Conservation (phyloP, 37 sponge, comb jelly and placozoan species). For the Haliclona indistincta region DNA sequence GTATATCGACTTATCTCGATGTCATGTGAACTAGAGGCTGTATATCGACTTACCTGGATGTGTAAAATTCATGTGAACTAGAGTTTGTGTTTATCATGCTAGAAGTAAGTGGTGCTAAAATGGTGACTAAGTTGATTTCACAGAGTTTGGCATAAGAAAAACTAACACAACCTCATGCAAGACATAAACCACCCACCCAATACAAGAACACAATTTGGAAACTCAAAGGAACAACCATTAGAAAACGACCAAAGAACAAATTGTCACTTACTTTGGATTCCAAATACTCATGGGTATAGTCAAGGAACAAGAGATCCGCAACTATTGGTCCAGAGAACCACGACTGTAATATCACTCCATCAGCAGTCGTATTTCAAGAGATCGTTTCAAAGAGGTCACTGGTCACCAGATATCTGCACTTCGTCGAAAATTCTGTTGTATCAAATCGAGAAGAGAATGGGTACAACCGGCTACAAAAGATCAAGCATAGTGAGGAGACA, state of each 20-base stretch:
- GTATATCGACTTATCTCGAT: too few species aligned
- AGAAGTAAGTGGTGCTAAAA: too few species aligned
- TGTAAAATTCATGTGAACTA: too few species aligned
- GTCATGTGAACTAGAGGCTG: too few species aligned
- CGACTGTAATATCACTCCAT: not conserved
- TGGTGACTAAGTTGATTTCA: too few species aligned
- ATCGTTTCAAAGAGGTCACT: not conserved
- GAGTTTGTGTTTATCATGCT: too few species aligned
- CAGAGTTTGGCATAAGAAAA: too few species aligned
- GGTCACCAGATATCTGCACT: constrained; percentile 1
- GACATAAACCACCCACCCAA: too few species aligned
- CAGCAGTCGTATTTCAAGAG: not conserved
- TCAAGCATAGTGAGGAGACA: not conserved
- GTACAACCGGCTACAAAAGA: not conserved
- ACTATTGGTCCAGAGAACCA: not conserved
- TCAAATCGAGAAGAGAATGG: not conserved
- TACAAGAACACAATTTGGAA: too few species aligned
- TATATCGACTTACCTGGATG: too few species aligned
- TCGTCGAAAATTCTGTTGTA: not conserved
- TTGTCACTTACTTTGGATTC: constrained; percentile 3
- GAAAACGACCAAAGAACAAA: not conserved
- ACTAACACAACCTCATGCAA: too few species aligned
- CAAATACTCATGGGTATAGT: not conserved
- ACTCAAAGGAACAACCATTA: too few species aligned
- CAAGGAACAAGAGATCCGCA: not conserved